phyloP scores from a whole-genome alignment of 2,797 vertebrate species.

The Hemitrygon akajei region DNA sequence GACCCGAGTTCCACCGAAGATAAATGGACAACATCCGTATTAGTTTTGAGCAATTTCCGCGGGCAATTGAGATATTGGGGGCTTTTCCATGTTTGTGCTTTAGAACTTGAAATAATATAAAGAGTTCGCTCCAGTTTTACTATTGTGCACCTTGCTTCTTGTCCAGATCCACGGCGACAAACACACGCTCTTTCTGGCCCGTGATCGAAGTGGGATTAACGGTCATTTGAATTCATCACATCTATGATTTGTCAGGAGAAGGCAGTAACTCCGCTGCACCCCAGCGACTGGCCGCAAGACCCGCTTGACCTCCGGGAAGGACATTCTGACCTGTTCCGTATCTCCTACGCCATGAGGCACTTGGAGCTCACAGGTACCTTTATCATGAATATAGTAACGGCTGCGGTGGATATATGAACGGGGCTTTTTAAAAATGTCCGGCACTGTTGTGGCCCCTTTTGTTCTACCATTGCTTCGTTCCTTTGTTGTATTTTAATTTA shows the following conservation, averaged over 20 bases:
- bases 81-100: background rate
- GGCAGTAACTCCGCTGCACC: background rate
- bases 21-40: background rate
- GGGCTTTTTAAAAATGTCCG: background rate
- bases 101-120: background rate
- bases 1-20: background rate
- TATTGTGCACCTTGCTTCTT: background rate
- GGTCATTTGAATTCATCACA: background rate
- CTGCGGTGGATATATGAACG: background rate
- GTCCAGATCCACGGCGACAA: background rate
- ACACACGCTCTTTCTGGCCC: background rate
- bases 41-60: background rate
- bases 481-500: background rate
- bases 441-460: background rate
- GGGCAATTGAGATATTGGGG: background rate
- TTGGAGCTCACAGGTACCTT: slow-evolving; percentile 46
- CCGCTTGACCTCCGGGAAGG: slow-evolving; percentile 39
- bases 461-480: background rate
- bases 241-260: slow-evolving; percentile 39
- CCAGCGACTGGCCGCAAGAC: slow-evolving; percentile 39
- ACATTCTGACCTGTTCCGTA: slow-evolving; percentile 39
- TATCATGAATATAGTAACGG: too few relatives aligned
- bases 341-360: slow-evolving; percentile 45
- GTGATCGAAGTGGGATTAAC: background rate
- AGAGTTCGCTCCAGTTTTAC: background rate